These are phyloP conservation scores for Lepisosteus oculatus DNA, from an alignment of 2,113 vertebrate genomes.

Conservation along the genomic window DNA sequence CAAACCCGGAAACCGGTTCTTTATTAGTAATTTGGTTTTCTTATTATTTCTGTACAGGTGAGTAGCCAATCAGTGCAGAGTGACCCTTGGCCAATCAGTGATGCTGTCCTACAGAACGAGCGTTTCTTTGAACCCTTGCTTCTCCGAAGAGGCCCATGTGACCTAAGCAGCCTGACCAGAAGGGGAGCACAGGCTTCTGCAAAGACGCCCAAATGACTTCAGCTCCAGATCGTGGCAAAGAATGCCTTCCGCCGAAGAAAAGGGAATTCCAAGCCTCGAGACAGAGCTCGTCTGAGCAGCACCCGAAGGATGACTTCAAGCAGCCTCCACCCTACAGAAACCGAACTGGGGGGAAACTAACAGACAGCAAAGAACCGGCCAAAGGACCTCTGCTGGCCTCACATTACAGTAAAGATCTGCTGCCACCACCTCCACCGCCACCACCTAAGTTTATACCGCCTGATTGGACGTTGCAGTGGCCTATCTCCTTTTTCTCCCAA, in stretches of 20 bases:
- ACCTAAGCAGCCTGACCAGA: slow-evolving; percentile 63
- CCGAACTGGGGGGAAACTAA: slow-evolving; percentile 47
- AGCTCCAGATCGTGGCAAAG: slow-evolving; percentile 69
- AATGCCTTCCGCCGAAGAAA: slow-evolving; percentile 75
- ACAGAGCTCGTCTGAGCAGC: slow-evolving; percentile 56
- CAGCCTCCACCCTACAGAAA: slow-evolving; percentile 59
- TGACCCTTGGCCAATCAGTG: slow-evolving; percentile 46
- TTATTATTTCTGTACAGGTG: slow-evolving; percentile 38
- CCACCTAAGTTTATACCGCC: background rate
- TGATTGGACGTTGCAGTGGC: slow-evolving; percentile 50
- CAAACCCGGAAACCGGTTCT: too few species aligned
- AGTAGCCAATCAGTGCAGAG: slow-evolving; percentile 42
- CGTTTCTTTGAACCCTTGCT: slow-evolving; percentile 53
- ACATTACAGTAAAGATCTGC: slow-evolving; percentile 34
- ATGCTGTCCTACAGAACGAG: slow-evolving; percentile 59
- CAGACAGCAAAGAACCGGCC: slow-evolving; percentile 44
- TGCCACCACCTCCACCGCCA: slow-evolving; percentile 42
- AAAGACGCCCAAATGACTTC: slow-evolving; percentile 74
- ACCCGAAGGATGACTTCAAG: slow-evolving; percentile 62
- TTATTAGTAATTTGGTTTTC: background rate
- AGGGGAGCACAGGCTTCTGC: slow-evolving; percentile 55
- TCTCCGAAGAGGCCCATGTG: slow-evolving; percentile 72
- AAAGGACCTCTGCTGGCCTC: slow-evolving; percentile 37
- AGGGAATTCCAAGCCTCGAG: slow-evolving; percentile 57
- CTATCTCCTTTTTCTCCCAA: slow-evolving; percentile 51